Evolutionary conservation across 2,113 vertebrate species (phyloP), one percentile per base, ranked within the genome.

Genomic region (Calidris pygmaea): DNA sequence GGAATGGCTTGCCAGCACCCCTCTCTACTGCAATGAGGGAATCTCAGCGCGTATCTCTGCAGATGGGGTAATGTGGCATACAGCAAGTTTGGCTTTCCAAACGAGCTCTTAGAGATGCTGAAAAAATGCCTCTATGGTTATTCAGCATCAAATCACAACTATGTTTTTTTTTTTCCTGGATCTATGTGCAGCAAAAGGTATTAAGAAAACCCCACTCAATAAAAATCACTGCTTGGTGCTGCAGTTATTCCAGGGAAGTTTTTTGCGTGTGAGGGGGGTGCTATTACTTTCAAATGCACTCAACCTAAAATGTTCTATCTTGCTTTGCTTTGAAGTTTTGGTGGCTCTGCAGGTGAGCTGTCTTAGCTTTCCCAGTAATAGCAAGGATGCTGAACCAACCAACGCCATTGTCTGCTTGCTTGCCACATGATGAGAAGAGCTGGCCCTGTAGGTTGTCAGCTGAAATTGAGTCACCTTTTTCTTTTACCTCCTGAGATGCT

Each of bases 181-280:
- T 86, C 76, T 88, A 10, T 52, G 30, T 74, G 55, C 32, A 52
- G n/a, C 43, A 80, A 63, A 41, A 59, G 18, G 3, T 52, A 50
- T 71, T 77, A 41, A 66, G 70, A 93, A 59, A 34, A 24, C 1
- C 15, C 1, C 14, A 35, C 3, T 74, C 63, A 43, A 2, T 83
- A 90, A 58, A 79, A 92, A 58, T 50, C 79, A 45, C 45, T 77
- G 19, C 55, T 90, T 90, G 73, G 27, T 96, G 79, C 65, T 92
- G 73, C 47, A 5, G 2, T 80, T 88, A 67, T 16, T 90, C 85
- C 63, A 66, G 48, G 37, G 63, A 37, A 58, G 37, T 43, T 68
- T 93, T 84, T 77, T 93, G 55, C 37, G 15, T 67, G 48, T 17
- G 7, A 81, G 74, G 67, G 47, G 20, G 37, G 30, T 62, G 29